Evolutionary conservation across 1,140 invertebrate species (phyloP).

Genomic region (Venturia canescens): DNA sequence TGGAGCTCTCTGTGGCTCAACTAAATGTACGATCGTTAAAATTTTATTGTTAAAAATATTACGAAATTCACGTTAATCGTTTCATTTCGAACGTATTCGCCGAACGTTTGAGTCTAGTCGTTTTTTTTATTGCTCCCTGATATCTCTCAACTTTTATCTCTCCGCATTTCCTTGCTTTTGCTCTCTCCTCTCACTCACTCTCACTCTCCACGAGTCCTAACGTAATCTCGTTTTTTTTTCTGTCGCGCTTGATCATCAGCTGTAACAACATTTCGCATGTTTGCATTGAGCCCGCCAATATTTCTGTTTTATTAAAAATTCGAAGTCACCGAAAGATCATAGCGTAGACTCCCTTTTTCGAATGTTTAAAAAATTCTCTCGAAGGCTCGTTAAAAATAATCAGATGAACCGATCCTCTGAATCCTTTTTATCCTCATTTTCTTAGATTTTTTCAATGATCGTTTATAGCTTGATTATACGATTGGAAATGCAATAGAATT

Average conservation of each 20-base stretch:
- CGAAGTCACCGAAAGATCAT: too few relatives aligned
- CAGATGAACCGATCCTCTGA: too few relatives aligned
- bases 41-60: too few relatives aligned
- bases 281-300: background rate
- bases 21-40: too few relatives aligned
- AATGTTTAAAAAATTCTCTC: too few relatives aligned
- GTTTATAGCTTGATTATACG: background rate
- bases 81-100: too few relatives aligned
- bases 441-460: background rate
- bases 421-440: too few relatives aligned
- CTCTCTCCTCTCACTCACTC: background rate
- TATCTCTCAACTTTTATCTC: background rate
- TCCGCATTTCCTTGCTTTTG: background rate
- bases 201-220: background rate
- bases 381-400: too few relatives aligned
- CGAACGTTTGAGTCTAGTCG: too few relatives aligned
- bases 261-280: background rate
- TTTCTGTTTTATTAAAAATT: background rate
- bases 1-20: too few relatives aligned
- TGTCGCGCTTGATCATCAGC: background rate
- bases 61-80: too few relatives aligned
- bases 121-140: background rate
- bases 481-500: background rate
- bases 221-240: background rate
- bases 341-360: too few relatives aligned